Base-by-base conservation (phyloP, 2,888 invertebrate species). In the Holacanthella duospinosa region DNA sequence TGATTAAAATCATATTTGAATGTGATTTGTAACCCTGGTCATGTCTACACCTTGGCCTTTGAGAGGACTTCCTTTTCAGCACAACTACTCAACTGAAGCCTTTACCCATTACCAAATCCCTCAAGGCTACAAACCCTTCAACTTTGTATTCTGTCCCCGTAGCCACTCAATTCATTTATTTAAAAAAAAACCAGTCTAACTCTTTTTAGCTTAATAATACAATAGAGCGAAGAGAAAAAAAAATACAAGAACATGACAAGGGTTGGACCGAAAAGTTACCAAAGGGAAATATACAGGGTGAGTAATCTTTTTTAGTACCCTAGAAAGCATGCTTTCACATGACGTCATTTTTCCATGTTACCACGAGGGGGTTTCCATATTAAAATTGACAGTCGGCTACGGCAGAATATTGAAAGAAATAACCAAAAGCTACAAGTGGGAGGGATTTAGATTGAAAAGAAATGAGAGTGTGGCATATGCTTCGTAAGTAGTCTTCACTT, bases 231-330 rank as follows among this genome's bases (percentile, higher is more conserved):
- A 48, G 4, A n/a, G 12, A 48, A 48, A 21, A 48, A 48, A 21
- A 48, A 48, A 48, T 4, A n/a, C 48, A n/a, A 36, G 48, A 48
- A 48, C 48, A 48, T 48, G 48, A 48, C 48, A 48, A 48, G n/a
- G 48, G 48, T 48, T 48, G 48, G 21, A 21, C 48, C 48, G n/a
- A 21, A 36, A 36, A 36, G 4, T 48, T 48, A 16, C n/a, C 12
- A 21, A 48, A 48, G 21, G 21, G 48, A 21, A 48, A 48, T n/a
- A n/a, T 21, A 9, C 36, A 12, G n/a, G n/a, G n/a, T n/a, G n/a
- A n/a, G n/a, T n/a, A n/a, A n/a, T n/a, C n/a, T n/a, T n/a, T n/a
- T n/a, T n/a, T n/a, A n/a, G n/a, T n/a, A n/a, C n/a, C n/a, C n/a
- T n/a, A n/a, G n/a, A n/a, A n/a, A n/a, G n/a, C n/a, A n/a, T n/a